Evolutionary conservation across 2,113 vertebrate species (phyloP).

Genomic region (Boulengeromyrus knoepffleri): DNA sequence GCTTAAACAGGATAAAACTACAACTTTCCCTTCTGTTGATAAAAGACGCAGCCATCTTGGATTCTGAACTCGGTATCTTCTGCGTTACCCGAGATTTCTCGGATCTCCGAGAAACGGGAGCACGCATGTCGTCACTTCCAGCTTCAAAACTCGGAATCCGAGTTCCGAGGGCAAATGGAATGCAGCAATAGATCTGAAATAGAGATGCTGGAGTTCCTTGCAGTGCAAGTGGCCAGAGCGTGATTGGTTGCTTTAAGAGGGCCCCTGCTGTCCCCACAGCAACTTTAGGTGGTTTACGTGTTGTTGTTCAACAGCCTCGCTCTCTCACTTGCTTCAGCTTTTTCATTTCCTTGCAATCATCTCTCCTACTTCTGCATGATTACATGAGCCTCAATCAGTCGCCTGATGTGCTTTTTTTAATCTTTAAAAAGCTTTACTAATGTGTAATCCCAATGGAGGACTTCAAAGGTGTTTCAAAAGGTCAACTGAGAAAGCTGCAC

Average conservation of each 20-base stretch:
- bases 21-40: too few relatives aligned
- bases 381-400: conserved; percentile 33
- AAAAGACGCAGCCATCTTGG: too few relatives aligned
- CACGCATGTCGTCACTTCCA: too few relatives aligned
- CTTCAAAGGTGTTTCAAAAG: conserved; percentile 9
- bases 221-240: background rate
- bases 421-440: conserved; percentile 17
- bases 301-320: background rate
- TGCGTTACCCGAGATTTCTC: too few relatives aligned
- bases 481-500: conserved; percentile 1
- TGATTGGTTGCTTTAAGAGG: background rate
- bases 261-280: background rate
- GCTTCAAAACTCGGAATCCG: too few relatives aligned
- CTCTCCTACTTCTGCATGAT: conserved; percentile 38
- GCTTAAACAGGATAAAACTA: too few relatives aligned
- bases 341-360: conserved; percentile 36
- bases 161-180: too few relatives aligned
- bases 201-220: background rate
- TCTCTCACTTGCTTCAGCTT: conserved; percentile 30
- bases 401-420: conserved; percentile 36
- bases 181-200: background rate
- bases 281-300: background rate
- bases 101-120: too few relatives aligned
- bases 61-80: too few relatives aligned
- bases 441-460: conserved; percentile 4